Conservation (phyloP, 2,888 invertebrate species). For the Parapristionchus giblindavisi region DNA sequence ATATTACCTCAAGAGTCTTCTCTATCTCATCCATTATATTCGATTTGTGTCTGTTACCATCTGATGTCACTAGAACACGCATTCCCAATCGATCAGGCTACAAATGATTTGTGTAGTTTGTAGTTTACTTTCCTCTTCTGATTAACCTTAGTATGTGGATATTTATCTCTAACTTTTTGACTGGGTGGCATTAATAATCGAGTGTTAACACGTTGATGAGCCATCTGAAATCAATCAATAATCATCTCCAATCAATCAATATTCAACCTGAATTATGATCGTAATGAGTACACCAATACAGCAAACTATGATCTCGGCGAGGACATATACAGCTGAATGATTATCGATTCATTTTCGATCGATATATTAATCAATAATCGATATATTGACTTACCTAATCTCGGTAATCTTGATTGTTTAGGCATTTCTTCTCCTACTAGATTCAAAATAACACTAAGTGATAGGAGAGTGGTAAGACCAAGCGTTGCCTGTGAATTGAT, state of each 20-base stretch:
- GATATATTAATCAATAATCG: not conserved
- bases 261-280: constrained; percentile 25
- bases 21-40: constrained; percentile 29
- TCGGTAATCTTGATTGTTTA: constrained; percentile 21
- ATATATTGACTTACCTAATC: constrained; percentile 21
- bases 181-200: constrained; percentile 34
- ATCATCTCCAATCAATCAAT: not conserved
- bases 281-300: constrained; percentile 37
- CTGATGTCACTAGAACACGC: constrained; percentile 19
- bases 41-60: constrained; percentile 8
- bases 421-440: constrained; percentile 36
- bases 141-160: constrained; percentile 33
- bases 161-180: constrained; percentile 33
- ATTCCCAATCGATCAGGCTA: constrained; percentile 35
- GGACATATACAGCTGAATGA: constrained; percentile 27
- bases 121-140: not conserved
- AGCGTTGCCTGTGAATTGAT: constrained; percentile 30
- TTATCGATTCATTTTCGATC: not conserved
- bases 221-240: constrained; percentile 25
- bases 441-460: constrained; percentile 37
- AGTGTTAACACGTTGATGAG: constrained; percentile 36
- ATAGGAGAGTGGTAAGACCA: constrained; percentile 37
- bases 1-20: constrained; percentile 16
- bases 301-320: constrained; percentile 35
- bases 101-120: not conserved